phyloP scores from a whole-genome alignment of 1,140 invertebrate genomes.

The Anoplolepis gracilipes region DNA sequence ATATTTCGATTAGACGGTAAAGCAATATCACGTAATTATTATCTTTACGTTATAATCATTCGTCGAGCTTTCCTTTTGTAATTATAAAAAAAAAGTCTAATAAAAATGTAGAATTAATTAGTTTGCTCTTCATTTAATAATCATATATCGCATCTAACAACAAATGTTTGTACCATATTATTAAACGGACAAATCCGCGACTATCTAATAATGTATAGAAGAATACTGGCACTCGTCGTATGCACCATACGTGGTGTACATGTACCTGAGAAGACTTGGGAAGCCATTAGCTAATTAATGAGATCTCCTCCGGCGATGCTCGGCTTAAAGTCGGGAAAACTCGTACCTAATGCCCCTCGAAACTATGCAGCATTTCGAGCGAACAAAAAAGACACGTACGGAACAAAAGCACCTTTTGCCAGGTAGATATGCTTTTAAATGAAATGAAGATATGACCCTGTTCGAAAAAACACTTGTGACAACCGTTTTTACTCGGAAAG shows the following conservation, averaged over 20 bases:
- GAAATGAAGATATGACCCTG: not conserved
- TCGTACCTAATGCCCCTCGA: slow-evolving; percentile 50
- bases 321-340: slow-evolving; percentile 55
- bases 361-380: slow-evolving; percentile 10
- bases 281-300: slow-evolving; percentile 70
- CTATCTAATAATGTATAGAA: slow-evolving; percentile 10
- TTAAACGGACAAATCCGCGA: not conserved
- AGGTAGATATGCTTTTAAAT: not conserved
- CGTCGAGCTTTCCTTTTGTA: not conserved
- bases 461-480: too few species aligned
- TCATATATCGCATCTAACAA: not conserved
- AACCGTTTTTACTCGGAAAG: too few species aligned
- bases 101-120: not conserved
- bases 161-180: not conserved
- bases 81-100: not conserved
- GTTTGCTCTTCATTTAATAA: not conserved
- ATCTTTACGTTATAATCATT: not conserved
- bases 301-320: slow-evolving; percentile 54
- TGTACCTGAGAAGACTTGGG: slow-evolving; percentile 18
- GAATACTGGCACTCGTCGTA: slow-evolving; percentile 6
- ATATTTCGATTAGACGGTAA: not conserved
- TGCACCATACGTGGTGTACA: not conserved
- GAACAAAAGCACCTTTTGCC: slow-evolving; percentile 43
- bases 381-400: not conserved
- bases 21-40: not conserved